Conservation (phyloP, 2,888 invertebrate species). For the Sminthurides aquaticus region DNA sequence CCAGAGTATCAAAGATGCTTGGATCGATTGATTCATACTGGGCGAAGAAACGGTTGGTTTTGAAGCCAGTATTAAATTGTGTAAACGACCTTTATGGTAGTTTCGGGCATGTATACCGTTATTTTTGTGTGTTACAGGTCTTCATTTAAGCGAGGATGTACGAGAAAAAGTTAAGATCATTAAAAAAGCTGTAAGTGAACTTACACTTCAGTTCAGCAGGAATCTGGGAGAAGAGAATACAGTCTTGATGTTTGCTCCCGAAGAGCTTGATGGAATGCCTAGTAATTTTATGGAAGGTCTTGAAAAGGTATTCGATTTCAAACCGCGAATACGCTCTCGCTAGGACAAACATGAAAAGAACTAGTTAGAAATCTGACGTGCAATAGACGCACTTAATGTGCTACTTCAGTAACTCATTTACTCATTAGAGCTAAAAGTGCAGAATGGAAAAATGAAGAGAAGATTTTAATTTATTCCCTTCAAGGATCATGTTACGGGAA, state of each 20-base stretch:
- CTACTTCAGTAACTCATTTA: too few species aligned
- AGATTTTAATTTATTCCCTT: not conserved
- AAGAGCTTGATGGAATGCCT: slow-evolving; percentile 47
- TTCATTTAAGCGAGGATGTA: slow-evolving; percentile 48
- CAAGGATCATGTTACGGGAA: slow-evolving; percentile 45
- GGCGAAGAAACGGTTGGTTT: slow-evolving; percentile 48
- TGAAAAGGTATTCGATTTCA: slow-evolving; percentile 39
- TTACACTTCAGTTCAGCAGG: slow-evolving; percentile 48
- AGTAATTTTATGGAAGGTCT: slow-evolving; percentile 44
- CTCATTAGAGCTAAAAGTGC: too few species aligned
- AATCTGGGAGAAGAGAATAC: slow-evolving; percentile 50
- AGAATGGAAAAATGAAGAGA: not conserved
- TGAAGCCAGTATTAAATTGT: too few species aligned
- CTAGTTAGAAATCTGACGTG: too few species aligned
- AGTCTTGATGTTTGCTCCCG: slow-evolving; percentile 48
- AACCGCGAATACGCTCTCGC: too few species aligned
- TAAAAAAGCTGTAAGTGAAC: slow-evolving; percentile 49
- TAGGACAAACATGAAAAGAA: too few species aligned
- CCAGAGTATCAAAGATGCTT: slow-evolving; percentile 48
- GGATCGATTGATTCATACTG: slow-evolving; percentile 48
- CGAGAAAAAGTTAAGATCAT: slow-evolving; percentile 48
- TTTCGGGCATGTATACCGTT: too few species aligned
- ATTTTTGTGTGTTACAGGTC: slow-evolving; percentile 46
- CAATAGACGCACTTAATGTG: too few species aligned
- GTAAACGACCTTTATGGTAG: too few species aligned